Evolutionary conservation across 2,113 vertebrate genomes (phyloP).

Genomic region (Chinchilla lanigera): DNA sequence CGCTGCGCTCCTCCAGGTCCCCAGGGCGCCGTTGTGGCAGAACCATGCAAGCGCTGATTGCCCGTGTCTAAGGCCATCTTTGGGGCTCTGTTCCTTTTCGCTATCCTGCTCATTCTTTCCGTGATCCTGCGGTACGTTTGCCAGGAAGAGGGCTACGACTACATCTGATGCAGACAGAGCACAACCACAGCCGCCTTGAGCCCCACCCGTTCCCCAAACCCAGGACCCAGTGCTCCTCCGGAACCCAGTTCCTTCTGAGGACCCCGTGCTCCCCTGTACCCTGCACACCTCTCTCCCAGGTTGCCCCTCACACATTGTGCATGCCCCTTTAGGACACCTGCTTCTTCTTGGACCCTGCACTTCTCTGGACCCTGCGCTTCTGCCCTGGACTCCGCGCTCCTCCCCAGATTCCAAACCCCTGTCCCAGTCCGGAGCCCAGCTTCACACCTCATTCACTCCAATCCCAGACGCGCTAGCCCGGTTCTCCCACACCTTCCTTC

Average conservation of each 20-base stretch:
- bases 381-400: neutral
- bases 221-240: rapidly evolving
- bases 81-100: slow-evolving; percentile 96
- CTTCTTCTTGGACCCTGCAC: neutral
- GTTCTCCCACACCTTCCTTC: neutral
- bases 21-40: neutral
- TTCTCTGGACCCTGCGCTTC: neutral
- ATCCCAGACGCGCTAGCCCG: neutral
- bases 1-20: neutral
- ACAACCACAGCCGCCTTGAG: slow-evolving; percentile 89
- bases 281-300: neutral
- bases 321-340: neutral
- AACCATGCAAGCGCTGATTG: slow-evolving; percentile 94
- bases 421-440: neutral
- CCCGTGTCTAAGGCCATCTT: slow-evolving; percentile 96
- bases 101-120: slow-evolving; percentile 96
- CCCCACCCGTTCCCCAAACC: slow-evolving; percentile 67
- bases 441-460: neutral
- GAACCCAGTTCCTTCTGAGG: neutral
- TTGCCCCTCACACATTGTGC: neutral
- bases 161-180: slow-evolving; percentile 72
- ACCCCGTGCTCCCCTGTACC: neutral
- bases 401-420: neutral
- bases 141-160: slow-evolving; percentile 95
- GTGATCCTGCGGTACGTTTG: slow-evolving; percentile 97